Percentiles rank a stretch among this genome's conserved stretches.
Evolutionary conservation across 2,888 invertebrate genomes (phyloP).

Genomic region (Melanotus villosus): DNA sequence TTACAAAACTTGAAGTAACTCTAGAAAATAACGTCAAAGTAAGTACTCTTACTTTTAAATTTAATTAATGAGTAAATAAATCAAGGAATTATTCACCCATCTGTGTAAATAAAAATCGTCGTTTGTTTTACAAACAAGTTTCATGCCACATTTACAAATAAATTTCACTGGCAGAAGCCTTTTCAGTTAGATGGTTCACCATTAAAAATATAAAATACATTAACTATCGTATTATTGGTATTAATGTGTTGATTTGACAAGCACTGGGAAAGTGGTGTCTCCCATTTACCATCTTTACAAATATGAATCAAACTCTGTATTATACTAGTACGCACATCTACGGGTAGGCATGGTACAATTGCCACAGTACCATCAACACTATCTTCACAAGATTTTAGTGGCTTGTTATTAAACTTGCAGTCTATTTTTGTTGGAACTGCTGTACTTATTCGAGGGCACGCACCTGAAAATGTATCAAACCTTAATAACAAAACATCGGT

Average conservation of each 20-base stretch:
- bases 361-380: conserved; percentile 54
- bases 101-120: too few relatives aligned
- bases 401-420: conserved; percentile 19
- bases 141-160: too few relatives aligned
- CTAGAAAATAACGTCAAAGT: too few relatives aligned
- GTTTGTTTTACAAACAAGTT: too few relatives aligned
- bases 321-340: conserved; percentile 50
- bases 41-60: too few relatives aligned
- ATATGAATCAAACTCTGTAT: neutral
- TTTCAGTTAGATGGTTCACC: too few relatives aligned
- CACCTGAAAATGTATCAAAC: too few relatives aligned
- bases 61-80: too few relatives aligned
- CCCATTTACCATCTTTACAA: conserved; percentile 35
- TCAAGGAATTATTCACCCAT: too few relatives aligned
- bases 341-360: conserved; percentile 54
- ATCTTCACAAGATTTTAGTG: conserved; percentile 23
- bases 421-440: neutral
- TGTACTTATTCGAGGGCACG: neutral
- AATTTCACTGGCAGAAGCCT: too few relatives aligned
- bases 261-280: conserved; percentile 1
- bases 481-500: too few relatives aligned
- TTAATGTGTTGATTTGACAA: neutral
- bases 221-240: neutral
- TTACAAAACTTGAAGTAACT: too few relatives aligned
- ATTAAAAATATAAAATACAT: conserved; percentile 18